These are phyloP conservation scores for Tonatia bakeri DNA, from an alignment of 2,113 vertebrate genomes.

Conservation along the genomic window DNA sequence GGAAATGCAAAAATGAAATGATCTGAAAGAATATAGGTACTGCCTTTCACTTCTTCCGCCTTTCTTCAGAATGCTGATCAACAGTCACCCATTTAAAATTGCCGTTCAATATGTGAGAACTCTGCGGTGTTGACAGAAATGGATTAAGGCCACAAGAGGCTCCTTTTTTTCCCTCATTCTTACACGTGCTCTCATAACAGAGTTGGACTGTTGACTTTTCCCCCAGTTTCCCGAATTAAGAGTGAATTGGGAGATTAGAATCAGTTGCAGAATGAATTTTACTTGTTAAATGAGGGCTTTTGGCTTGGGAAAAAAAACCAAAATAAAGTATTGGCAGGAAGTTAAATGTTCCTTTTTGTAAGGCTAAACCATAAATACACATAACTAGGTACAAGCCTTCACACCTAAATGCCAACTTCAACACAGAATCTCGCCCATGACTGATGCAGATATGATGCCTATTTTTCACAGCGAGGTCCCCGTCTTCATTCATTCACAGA, in stretches of 20 bases:
- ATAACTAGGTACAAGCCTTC: background rate
- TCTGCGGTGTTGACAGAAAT: background rate
- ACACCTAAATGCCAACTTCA: background rate
- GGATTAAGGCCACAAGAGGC: background rate
- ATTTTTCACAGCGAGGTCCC: background rate
- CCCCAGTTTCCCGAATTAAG: background rate
- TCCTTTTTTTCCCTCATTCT: background rate
- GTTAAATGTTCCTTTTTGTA: background rate
- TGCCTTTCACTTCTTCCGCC: background rate
- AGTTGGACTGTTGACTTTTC: background rate
- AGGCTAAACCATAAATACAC: background rate
- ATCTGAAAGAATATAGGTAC: background rate
- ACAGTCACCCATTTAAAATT: background rate
- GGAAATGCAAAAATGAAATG: background rate
- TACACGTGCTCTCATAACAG: background rate
- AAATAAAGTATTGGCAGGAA: background rate
- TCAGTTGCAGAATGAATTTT: constrained; percentile 21
- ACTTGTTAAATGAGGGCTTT: background rate
- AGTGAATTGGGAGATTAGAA: constrained; percentile 3
- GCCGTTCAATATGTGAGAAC: background rate
- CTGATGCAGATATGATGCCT: background rate
- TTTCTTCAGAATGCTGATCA: background rate
- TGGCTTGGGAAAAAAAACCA: background rate
- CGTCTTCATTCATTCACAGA: constrained; percentile 27
- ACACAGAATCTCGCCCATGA: background rate